Evolutionary conservation across 2,797 vertebrate genomes (phyloP).

Genomic region (Macropus fuliginosus): DNA sequence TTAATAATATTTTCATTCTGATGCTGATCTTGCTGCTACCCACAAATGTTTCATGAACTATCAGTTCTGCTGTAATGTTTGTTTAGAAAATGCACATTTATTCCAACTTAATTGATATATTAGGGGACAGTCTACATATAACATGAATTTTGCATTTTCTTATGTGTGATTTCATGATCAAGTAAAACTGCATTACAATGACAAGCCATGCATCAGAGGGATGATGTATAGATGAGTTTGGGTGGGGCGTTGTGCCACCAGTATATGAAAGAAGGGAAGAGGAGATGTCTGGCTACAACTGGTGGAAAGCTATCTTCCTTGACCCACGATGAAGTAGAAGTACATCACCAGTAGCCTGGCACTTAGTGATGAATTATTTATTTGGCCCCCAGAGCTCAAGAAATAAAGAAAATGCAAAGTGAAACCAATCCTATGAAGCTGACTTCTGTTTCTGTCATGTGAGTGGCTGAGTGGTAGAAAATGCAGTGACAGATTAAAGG

Average conservation of each 20-base stretch:
- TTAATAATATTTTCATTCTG: not conserved
- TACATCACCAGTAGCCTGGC: not conserved
- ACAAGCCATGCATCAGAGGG: not conserved
- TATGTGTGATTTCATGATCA: not conserved
- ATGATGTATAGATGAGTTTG: not conserved
- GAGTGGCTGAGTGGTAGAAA: not conserved
- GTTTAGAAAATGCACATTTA: not conserved
- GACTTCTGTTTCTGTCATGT: not conserved
- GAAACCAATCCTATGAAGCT: not conserved
- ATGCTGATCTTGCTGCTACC: not conserved
- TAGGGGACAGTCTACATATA: not conserved
- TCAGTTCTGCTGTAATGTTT: not conserved
- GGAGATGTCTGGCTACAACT: not conserved
- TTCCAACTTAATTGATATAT: not conserved
- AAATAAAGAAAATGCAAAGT: not conserved
- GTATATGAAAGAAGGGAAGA: not conserved
- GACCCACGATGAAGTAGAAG: not conserved
- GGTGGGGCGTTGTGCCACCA: not conserved
- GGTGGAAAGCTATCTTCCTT: not conserved
- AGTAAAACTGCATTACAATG: not conserved
- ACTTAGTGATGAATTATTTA: not conserved
- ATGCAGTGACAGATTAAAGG: not conserved
- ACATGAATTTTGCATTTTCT: not conserved
- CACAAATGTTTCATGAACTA: not conserved
- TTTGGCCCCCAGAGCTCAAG: not conserved